Base-by-base conservation (phyloP, 2,888 invertebrate genomes). In the Cotesia congregata region DNA sequence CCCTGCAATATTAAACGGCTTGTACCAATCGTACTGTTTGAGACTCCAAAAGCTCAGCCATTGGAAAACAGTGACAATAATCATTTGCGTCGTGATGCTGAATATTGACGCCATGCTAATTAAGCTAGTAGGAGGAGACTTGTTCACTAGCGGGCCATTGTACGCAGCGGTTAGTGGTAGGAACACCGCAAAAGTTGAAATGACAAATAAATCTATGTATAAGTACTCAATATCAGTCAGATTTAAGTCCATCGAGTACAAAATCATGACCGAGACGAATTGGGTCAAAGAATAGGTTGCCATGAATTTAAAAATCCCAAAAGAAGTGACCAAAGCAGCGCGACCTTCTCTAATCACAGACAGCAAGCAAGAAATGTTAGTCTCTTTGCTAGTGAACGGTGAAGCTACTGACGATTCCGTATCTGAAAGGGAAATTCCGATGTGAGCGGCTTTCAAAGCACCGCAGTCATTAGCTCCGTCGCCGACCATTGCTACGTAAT, bases 271-370 rank as follows among this genome's bases (percentile, higher is more conserved):
- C 0, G 98, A 97, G 77, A 95, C 92, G 90, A 98, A 98, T 89
- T 98, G 97, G 0, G 96, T 95, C 75, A 98, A 91, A n/a, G 97
- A 97, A 90, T 99, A 99, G 0, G 96, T 94, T 0, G 98, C 97
- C 98, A 99, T 99, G 91, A 97, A 99, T 86, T 98, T 98, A 91
- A 99, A 99, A 82, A 98, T 96, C 0, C 98, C 97, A 90, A 98
- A 98, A 62, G 97, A 97, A 0, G 99, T 99, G 59, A 97, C 95
- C 5, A 99, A 91, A 0, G 99, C 98, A 0, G 98, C 97, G 0
- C 99, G 92, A 0, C 98, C 97, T 87, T 98, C 97, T 40, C 95
- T 93, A 30, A 95, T 93, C 0, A 98, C 94, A 9, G 93, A 91
- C 0, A 96, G 92, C 0, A 98, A 96, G 88, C 97, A 97, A 0